These are phyloP conservation scores for Berghia stephanieae DNA, from an alignment of 1,140 invertebrate species.

Conservation along the genomic window DNA sequence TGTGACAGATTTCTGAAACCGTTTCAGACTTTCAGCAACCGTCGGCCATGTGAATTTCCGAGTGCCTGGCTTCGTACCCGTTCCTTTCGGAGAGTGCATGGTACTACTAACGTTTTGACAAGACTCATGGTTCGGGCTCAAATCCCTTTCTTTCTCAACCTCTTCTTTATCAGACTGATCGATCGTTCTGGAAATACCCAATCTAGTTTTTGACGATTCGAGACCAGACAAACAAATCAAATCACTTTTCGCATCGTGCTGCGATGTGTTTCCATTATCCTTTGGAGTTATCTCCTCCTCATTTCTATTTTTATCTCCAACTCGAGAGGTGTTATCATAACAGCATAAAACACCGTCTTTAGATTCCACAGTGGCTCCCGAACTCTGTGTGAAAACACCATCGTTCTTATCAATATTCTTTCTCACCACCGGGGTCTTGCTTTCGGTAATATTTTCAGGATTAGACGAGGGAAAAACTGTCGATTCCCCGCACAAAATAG, in stretches of 20 bases:
- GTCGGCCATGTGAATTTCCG: slow-evolving; percentile 28
- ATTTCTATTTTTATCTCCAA: not conserved
- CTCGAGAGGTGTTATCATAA: not conserved
- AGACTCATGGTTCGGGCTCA: not conserved
- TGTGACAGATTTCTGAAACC: slow-evolving; percentile 34
- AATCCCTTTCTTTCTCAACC: not conserved
- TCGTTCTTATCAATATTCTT: too few relatives aligned
- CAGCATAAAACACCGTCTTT: too few relatives aligned
- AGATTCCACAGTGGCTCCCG: too few relatives aligned
- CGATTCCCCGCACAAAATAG: too few relatives aligned
- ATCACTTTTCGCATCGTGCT: not conserved
- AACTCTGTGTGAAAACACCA: too few relatives aligned
- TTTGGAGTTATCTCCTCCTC: not conserved
- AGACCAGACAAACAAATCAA: too few relatives aligned
- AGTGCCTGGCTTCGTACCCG: not conserved
- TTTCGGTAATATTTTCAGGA: too few relatives aligned
- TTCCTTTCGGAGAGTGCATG: not conserved
- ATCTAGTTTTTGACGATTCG: not conserved
- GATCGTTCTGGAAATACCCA: not conserved
- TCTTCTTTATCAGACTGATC: not conserved
- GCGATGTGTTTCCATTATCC: not conserved
- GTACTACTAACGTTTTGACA: not conserved
- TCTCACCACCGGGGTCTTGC: too few relatives aligned
- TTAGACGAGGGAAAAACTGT: too few relatives aligned
- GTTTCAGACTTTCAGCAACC: slow-evolving; percentile 33